phyloP scores from a whole-genome alignment of 2,888 invertebrate species.

The Rhagium mordax region DNA sequence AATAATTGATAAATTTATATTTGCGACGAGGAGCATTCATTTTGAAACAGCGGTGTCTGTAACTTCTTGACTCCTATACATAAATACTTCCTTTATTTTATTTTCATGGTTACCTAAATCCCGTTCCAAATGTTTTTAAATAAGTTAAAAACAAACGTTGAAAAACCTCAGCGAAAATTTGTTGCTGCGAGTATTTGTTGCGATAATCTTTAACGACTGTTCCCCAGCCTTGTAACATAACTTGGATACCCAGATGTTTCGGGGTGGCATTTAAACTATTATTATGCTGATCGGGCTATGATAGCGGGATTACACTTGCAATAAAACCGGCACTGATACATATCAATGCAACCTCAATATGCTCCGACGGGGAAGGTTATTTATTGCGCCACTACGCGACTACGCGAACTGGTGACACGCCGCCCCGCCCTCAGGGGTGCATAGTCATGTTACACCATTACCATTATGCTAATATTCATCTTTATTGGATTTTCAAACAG shows the following conservation, averaged over 20 bases:
- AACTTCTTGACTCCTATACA: no score
- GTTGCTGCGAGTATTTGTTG: neutral
- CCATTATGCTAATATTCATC: conserved; percentile 61
- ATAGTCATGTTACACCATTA: conserved; percentile 48
- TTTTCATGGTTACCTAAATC: no score
- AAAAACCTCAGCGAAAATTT: neutral
- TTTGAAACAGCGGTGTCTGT: no score
- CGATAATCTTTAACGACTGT: no score
- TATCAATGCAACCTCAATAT: conserved; percentile 71
- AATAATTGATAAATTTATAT: no score
- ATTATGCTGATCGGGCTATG: conserved; percentile 71
- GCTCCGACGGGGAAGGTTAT: conserved; percentile 64
- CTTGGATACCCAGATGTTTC: conserved; percentile 65
- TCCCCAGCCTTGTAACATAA: conserved; percentile 26
- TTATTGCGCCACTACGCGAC: conserved; percentile 62
- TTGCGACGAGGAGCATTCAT: no score
- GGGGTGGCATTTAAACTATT: conserved; percentile 68
- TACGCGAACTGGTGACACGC: conserved; percentile 63
- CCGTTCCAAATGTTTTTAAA: neutral
- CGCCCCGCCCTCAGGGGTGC: conserved; percentile 58
- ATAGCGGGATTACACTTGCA: conserved; percentile 71
- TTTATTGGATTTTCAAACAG: conserved; percentile 59
- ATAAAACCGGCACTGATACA: conserved; percentile 70
- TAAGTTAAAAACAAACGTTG: neutral
- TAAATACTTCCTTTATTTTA: no score